Conservation (phyloP, 2,797 vertebrate species). For the Garrulus glandarius region DNA sequence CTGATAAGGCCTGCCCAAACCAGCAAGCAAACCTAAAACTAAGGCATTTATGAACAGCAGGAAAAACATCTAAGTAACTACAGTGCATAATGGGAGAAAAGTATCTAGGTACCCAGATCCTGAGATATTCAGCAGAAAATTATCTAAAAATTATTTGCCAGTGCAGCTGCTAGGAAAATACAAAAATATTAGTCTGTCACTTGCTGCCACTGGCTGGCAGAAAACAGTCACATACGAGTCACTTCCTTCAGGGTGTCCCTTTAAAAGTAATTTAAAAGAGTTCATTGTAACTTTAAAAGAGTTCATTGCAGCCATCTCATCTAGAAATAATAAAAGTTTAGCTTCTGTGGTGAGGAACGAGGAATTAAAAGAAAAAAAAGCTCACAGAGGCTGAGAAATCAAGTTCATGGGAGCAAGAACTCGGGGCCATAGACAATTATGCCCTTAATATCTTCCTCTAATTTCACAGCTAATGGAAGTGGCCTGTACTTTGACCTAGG, state of each 20-base stretch:
- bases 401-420: conserved; percentile 2
- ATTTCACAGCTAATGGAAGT: conserved; percentile 9
- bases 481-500: not conserved
- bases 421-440: not conserved
- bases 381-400: not conserved
- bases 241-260: not conserved
- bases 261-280: conserved; percentile 23
- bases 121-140: not conserved
- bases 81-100: not conserved
- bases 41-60: not conserved
- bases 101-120: not conserved
- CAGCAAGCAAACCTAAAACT: not conserved
- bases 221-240: not conserved
- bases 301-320: not conserved
- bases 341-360: not conserved
- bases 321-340: not conserved
- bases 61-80: not conserved
- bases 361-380: not conserved
- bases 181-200: not conserved
- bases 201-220: not conserved
- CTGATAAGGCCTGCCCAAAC: not conserved
- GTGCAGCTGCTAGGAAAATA: not conserved
- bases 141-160: not conserved
- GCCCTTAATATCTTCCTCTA: not conserved
- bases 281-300: not conserved